These are phyloP conservation scores for Pampus argenteus DNA, from an alignment of 2,797 vertebrate genomes.

Conservation along the genomic window DNA sequence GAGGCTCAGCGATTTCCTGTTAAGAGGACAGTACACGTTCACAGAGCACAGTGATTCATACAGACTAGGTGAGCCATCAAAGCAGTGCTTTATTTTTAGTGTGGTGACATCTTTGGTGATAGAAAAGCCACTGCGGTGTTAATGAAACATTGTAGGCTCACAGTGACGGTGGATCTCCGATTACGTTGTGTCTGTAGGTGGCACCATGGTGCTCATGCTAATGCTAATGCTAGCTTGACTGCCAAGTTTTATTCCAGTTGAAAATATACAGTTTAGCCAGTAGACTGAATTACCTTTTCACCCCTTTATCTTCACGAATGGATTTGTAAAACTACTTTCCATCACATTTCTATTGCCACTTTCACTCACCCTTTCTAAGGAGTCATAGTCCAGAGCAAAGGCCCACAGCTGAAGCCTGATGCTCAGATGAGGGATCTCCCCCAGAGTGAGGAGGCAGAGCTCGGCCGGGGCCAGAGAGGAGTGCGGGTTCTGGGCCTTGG, in stretches of 20 bases:
- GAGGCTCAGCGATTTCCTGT: slow-evolving; percentile 87
- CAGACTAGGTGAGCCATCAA: slow-evolving; percentile 4
- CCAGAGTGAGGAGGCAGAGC: slow-evolving; percentile 81
- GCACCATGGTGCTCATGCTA: neutral
- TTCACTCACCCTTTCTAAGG: slow-evolving; percentile 80
- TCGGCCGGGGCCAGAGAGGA: slow-evolving; percentile 79
- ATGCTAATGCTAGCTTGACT: neutral
- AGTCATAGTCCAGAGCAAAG: slow-evolving; percentile 85
- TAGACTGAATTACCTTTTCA: neutral
- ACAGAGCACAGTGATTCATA: slow-evolving; percentile 9
- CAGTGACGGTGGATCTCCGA: neutral
- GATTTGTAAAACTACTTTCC: neutral
- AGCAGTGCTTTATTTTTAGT: slow-evolving; percentile 20
- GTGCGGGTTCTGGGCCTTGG: slow-evolving; percentile 67
- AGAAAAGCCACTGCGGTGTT: neutral
- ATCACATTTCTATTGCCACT: neutral
- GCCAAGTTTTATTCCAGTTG: neutral
- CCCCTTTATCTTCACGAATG: neutral
- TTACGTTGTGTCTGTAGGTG: neutral
- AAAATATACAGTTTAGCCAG: neutral
- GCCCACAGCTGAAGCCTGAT: slow-evolving; percentile 84
- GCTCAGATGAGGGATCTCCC: slow-evolving; percentile 77
- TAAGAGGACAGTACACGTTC: slow-evolving; percentile 4
- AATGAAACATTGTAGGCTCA: neutral
- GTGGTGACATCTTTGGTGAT: slow-evolving; percentile 5